These are phyloP conservation scores for Ariolimax columbianus DNA, from an alignment of 2,888 invertebrate genomes.

Conservation along the genomic window DNA sequence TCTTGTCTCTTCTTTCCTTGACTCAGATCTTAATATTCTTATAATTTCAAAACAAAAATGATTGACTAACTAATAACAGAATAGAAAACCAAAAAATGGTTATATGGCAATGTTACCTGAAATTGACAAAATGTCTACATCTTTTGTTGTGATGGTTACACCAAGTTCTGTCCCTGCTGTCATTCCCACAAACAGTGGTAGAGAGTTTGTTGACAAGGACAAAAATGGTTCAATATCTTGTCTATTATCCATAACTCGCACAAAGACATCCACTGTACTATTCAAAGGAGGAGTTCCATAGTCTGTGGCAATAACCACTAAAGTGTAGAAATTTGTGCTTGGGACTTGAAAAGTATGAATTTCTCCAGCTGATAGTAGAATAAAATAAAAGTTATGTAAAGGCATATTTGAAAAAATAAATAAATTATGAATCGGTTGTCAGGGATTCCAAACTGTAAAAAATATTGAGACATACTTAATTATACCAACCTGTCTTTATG, in stretches of 20 bases:
- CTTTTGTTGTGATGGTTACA: constrained; percentile 6
- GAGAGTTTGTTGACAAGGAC: constrained; percentile 65
- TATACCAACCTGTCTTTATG: too few species aligned
- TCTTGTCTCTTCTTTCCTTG: too few species aligned
- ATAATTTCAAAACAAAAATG: too few species aligned
- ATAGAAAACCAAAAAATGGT: neutral
- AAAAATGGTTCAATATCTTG: constrained; percentile 70
- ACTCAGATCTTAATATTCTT: too few species aligned
- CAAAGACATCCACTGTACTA: constrained; percentile 52
- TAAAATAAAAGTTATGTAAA: too few species aligned
- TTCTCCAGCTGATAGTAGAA: constrained; percentile 37
- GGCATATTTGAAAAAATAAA: too few species aligned
- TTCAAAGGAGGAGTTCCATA: constrained; percentile 52
- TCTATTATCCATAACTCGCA: constrained; percentile 72
- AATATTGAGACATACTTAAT: too few species aligned
- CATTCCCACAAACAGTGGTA: constrained; percentile 68
- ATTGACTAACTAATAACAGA: too few species aligned
- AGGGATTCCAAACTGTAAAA: too few species aligned
- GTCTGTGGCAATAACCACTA: constrained; percentile 57
- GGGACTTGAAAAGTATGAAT: constrained; percentile 30
- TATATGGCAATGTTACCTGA: constrained; percentile 4
- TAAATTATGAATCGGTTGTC: too few species aligned
- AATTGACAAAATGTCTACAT: neutral
- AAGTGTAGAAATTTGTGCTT: constrained; percentile 43
- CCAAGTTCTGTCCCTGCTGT: constrained; percentile 58